Evolutionary conservation across 2,113 vertebrate genomes (phyloP), one percentile per base, ranked within the genome.

Genomic region (Glaucomys volans): DNA sequence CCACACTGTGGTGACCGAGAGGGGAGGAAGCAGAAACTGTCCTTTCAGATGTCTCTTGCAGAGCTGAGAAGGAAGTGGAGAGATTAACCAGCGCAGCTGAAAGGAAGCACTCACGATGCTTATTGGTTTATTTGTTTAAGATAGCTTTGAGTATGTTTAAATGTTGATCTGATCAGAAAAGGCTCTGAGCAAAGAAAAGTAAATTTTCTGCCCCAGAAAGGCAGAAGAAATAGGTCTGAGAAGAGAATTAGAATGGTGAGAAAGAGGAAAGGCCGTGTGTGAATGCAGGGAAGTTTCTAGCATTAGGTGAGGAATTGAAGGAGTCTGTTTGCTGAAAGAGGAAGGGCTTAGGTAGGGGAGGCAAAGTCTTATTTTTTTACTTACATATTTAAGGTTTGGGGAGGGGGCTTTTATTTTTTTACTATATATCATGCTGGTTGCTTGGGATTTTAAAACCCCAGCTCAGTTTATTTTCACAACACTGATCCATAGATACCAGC

Each of bases 371-470:
- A 26, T 64, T 84, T 83, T 83, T 74, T 66, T 66, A 26, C n/a
- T 30, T 44, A n/a, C 42, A 91, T 75, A 42, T 76, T 81, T 69
- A 62, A 66, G 28, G 37, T 87, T 22, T 18, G 37, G 24, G 30
- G 1, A 22, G 76, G 5, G 14, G 57, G 62, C 20, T 79, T 81
- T 75, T 71, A 59, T 79, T 62, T 94, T 54, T 69, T 92, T 84
- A 77, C 28, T 50, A 8, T 24, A 42, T 14, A 57, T 50, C 24
- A 72, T 35, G 44, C 37, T 85, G 91, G 81, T 69, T 14, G 37
- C 74, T 88, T 12, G 59, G 42, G 52, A 67, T 81, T 90, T 77
- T 50, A 94, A 93, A 86, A 77, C 40, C 50, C 44, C 37, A 72
- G 22, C n/a, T 71, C 57, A 22, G 30, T 72, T 75, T 72, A 62